These are phyloP conservation scores for Drosophila peninsularis DNA, from an alignment of 2,888 invertebrate species.

Conservation along the genomic window DNA sequence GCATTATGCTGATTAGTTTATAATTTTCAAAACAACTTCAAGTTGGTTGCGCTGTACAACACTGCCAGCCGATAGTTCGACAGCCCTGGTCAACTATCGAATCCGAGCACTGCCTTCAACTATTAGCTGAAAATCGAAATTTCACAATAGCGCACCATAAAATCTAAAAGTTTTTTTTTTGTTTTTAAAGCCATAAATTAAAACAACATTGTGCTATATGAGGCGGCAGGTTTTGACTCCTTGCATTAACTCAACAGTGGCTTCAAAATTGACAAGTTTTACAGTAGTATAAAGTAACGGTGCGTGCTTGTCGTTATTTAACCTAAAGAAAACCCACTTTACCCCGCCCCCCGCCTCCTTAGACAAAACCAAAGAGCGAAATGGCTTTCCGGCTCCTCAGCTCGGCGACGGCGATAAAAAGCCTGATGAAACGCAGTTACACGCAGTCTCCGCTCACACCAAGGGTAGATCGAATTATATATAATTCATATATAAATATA, in stretches of 20 bases:
- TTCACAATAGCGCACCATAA: slow-evolving; percentile 69
- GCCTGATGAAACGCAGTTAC: slow-evolving; percentile 81
- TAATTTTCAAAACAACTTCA: neutral
- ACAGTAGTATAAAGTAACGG: slow-evolving; percentile 24
- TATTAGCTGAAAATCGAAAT: slow-evolving; percentile 63
- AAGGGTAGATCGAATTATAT: slow-evolving; percentile 34
- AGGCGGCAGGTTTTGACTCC: slow-evolving; percentile 34
- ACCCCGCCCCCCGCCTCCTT: slow-evolving; percentile 23
- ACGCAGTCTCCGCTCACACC: slow-evolving; percentile 81
- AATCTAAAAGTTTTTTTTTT: slow-evolving; percentile 48
- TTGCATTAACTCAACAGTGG: slow-evolving; percentile 27
- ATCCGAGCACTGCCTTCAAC: slow-evolving; percentile 19
- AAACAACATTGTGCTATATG: slow-evolving; percentile 52
- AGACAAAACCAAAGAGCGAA: slow-evolving; percentile 24
- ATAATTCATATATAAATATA: neutral
- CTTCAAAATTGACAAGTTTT: slow-evolving; percentile 43
- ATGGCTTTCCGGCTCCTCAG: slow-evolving; percentile 88
- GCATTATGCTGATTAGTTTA: neutral
- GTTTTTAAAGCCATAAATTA: slow-evolving; percentile 43
- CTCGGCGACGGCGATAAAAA: slow-evolving; percentile 87
- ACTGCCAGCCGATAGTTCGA: slow-evolving; percentile 14
- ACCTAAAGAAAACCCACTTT: slow-evolving; percentile 54
- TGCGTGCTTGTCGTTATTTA: slow-evolving; percentile 66
- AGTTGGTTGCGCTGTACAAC: slow-evolving; percentile 13
- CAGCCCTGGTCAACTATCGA: slow-evolving; percentile 46